These are phyloP conservation scores for Tinea semifulvella DNA, from an alignment of 2,888 invertebrate genomes.

Conservation along the genomic window DNA sequence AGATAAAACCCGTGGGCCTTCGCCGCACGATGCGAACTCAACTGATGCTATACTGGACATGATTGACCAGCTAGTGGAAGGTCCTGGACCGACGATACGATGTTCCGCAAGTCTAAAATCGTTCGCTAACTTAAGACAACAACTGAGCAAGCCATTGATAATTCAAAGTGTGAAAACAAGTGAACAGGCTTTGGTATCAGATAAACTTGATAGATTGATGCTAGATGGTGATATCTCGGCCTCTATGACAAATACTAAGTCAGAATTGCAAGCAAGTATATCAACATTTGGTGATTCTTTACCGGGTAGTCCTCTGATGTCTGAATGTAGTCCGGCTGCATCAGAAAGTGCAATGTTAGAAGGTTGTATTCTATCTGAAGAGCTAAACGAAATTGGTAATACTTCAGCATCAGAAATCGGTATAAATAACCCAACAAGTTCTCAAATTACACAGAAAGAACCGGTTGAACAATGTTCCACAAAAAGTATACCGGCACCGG, in stretches of 20 bases:
- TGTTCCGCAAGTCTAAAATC: conserved; percentile 18
- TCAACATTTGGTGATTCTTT: background rate
- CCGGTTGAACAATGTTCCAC: too few relatives aligned
- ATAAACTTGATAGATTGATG: too few relatives aligned
- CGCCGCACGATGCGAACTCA: conserved; percentile 43
- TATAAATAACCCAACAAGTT: too few relatives aligned
- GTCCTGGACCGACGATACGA: conserved; percentile 52
- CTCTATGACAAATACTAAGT: background rate
- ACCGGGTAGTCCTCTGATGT: background rate
- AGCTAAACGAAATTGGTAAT: too few relatives aligned
- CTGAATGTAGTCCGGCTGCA: background rate
- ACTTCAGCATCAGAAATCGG: too few relatives aligned
- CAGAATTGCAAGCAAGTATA: background rate
- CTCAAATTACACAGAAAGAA: too few relatives aligned
- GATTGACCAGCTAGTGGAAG: conserved; percentile 62
- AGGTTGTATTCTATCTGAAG: background rate
- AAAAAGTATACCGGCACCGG: too few relatives aligned
- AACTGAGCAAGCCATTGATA: background rate
- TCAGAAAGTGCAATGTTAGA: background rate
- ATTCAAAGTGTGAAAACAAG: background rate
- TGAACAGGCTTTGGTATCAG: background rate
- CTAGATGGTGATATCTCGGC: background rate
- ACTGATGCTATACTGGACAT: conserved; percentile 62
- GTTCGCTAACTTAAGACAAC: conserved; percentile 22
- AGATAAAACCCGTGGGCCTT: conserved; percentile 36